Evolutionary conservation across 2,888 invertebrate genomes (phyloP), one percentile per base, ranked within the genome.

Genomic region (Ophraella communa): DNA sequence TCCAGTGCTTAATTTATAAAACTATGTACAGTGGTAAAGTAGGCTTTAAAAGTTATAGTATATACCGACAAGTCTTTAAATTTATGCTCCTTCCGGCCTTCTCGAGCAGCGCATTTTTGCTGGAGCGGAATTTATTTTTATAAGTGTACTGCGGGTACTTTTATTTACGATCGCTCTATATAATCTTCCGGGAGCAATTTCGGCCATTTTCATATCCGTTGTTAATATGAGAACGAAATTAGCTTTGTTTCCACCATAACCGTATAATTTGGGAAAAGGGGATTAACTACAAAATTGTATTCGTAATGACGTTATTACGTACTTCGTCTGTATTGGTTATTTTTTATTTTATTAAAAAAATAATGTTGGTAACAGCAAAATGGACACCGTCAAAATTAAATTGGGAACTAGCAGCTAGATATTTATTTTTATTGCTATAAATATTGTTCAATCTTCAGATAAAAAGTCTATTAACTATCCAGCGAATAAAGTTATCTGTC

Each of bases 161-260:
- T 49, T 54, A 69, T 69, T 69, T 66, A 69, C 54, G 67, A 68
- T 63, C 51, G 49, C 39, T 49, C 57, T 45, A 17, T 63, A 56
- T 71, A 72, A 70, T 71, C 71, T 68, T 52, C 45, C 27, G 67
- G 64, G 66, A 67, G 68, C 71, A 39, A 67, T 71, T 68, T 56
- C 59, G 69, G 67, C 68, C 65, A 71, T 73, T 71, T 70, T 72
- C 73, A 69, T 70, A 69, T 69, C 63, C 68, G 68, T 67, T 70
- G 72, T 71, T 73, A 71, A 73, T 72, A 71, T 60, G 69, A 63
- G 67, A 67, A 58, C 70, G 58, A 67, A 71, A 73, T 70, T 71
- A 71, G 70, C 70, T 64, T 57, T 54, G 64, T 61, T 56, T n/a
- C n/a, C 53, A 51, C 27, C 56, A 64, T 35, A n/a, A 56, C 45